phyloP scores from a whole-genome alignment of 1,140 invertebrate genomes.

The Intoshia linei region DNA sequence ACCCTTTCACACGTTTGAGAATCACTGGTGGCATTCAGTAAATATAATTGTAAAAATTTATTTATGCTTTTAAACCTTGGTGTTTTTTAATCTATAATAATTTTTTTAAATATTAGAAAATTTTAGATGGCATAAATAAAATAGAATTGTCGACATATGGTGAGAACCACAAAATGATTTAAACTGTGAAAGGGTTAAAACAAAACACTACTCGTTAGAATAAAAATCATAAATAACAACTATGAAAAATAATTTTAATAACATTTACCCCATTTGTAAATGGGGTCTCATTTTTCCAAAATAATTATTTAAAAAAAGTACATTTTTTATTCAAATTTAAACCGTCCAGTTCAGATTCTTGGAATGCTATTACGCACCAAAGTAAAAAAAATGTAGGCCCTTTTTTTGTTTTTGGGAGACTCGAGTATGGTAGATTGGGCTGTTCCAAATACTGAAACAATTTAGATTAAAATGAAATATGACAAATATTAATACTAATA shows the following conservation, averaged over 20 bases:
- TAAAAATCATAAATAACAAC: not conserved
- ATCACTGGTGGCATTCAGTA: not conserved
- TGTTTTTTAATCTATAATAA: not conserved
- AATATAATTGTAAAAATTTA: too few relatives aligned
- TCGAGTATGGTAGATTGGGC: not conserved
- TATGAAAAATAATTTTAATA: not conserved
- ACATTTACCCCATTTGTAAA: not conserved
- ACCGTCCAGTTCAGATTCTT: not conserved
- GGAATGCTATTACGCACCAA: not conserved
- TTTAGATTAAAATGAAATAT: not conserved
- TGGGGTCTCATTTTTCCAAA: not conserved
- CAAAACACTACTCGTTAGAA: not conserved
- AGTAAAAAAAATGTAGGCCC: too few relatives aligned
- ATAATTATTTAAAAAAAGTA: not conserved
- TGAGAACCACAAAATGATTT: not conserved
- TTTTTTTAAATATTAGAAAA: not conserved
- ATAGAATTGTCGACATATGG: not conserved
- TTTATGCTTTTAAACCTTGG: not conserved
- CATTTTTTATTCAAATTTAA: not conserved
- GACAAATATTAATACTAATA: not conserved
- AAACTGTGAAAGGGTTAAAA: not conserved
- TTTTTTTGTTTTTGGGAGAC: too few relatives aligned
- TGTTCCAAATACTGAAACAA: not conserved
- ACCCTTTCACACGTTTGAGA: not conserved
- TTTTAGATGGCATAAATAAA: not conserved